phyloP scores from a whole-genome alignment of 2,797 vertebrate species.

The Malurus splendens region DNA sequence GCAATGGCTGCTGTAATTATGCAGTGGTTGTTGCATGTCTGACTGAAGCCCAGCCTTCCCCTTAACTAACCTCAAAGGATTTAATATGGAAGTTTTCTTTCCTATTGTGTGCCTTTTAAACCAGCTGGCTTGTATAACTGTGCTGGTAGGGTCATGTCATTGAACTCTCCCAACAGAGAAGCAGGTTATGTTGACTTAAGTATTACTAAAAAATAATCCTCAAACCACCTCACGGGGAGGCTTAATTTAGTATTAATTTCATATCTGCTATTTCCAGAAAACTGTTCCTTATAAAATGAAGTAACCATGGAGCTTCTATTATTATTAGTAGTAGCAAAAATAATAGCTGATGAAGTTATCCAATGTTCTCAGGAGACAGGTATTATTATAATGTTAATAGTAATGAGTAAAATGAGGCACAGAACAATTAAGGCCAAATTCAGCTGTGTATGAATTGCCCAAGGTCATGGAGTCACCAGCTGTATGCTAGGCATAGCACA shows the following conservation, averaged over 20 bases:
- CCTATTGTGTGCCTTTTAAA: background rate
- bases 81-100: background rate
- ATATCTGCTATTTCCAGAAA: background rate
- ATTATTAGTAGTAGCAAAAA: background rate
- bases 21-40: background rate
- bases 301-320: background rate
- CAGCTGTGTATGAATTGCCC: background rate
- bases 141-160: background rate
- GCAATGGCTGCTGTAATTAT: background rate
- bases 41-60: background rate
- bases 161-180: background rate
- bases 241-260: background rate
- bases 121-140: background rate
- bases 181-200: background rate
- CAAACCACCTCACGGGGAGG: background rate
- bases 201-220: conserved; percentile 1
- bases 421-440: background rate
- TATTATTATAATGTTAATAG: conserved; percentile 28
- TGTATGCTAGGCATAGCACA: background rate
- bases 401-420: conserved; percentile 28
- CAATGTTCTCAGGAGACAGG: background rate
- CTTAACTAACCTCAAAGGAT: background rate
- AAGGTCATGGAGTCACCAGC: conserved; percentile 24
- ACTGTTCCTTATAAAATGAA: background rate
- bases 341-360: background rate